Percentiles rank a stretch among this genome's conserved stretches.
Evolutionary conservation across 2,888 invertebrate species (phyloP).

Genomic region (Gibbula magus): DNA sequence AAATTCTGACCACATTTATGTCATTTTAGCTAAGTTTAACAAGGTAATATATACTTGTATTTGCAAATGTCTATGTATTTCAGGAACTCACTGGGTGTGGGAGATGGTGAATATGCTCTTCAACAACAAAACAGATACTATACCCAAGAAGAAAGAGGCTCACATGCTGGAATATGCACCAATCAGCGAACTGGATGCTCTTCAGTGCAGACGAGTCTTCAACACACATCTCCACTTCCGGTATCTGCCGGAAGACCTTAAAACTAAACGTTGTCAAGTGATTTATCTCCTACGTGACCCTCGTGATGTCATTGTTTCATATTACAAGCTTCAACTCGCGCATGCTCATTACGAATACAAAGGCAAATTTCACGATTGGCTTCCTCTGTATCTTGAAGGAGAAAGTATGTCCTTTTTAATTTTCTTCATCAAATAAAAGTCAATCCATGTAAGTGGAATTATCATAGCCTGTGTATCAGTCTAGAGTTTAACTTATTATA

Average conservation of each 20-base stretch:
- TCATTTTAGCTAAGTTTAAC: too few relatives aligned
- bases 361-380: neutral
- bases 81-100: neutral
- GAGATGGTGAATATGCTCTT: neutral
- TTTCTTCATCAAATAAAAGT: too few relatives aligned
- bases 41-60: too few relatives aligned
- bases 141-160: neutral
- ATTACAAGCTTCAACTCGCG: neutral
- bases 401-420: neutral
- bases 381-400: neutral
- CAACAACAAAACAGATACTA: neutral
- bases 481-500: too few relatives aligned
- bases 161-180: neutral
- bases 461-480: too few relatives aligned
- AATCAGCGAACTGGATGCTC: neutral
- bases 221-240: neutral
- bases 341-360: neutral
- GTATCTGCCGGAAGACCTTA: neutral
- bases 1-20: neutral
- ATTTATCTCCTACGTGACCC: neutral
- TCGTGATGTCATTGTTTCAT: neutral
- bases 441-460: too few relatives aligned
- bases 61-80: too few relatives aligned
- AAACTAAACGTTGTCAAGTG: neutral
- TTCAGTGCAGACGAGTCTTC: neutral